Evolutionary conservation across 1,140 invertebrate species (phyloP).

Genomic region (Diploscapter pachys): DNA sequence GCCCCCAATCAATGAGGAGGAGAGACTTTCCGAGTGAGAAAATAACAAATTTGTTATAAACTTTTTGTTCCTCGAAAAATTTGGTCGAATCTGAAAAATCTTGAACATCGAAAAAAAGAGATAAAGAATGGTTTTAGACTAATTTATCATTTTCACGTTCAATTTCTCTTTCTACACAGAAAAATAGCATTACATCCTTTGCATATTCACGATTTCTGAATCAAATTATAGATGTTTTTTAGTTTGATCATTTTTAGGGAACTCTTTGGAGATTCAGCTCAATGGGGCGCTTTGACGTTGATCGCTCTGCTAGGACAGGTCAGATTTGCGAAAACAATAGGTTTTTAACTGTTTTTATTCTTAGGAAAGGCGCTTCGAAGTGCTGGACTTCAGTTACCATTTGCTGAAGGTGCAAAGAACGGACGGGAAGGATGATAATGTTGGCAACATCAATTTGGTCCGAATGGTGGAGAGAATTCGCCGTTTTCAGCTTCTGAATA

Average conservation of each 20-base stretch:
- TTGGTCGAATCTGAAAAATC: too few relatives aligned
- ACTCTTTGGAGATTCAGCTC: constrained; percentile 93
- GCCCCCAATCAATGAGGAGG: constrained; percentile 9
- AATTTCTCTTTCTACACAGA: constrained; percentile 68
- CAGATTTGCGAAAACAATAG: too few relatives aligned
- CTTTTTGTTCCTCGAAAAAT: not conserved
- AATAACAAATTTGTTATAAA: not conserved
- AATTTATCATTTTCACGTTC: constrained; percentile 67
- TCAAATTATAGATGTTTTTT: too few relatives aligned
- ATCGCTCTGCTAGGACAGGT: constrained; percentile 86
- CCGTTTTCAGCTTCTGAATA: constrained; percentile 94
- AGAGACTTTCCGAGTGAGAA: constrained; percentile 26
- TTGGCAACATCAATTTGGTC: constrained; percentile 87
- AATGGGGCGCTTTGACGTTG: constrained; percentile 98
- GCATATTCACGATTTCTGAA: too few relatives aligned
- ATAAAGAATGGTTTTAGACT: not conserved
- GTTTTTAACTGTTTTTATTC: too few relatives aligned
- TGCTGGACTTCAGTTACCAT: constrained; percentile 97
- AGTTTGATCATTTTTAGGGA: constrained; percentile 69
- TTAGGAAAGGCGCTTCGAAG: constrained; percentile 85
- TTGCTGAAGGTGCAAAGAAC: constrained; percentile 91
- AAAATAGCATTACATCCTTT: too few relatives aligned
- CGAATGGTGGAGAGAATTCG: constrained; percentile 94
- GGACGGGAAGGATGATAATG: constrained; percentile 84
- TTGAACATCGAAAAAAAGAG: too few relatives aligned